Conservation (phyloP, 1,140 invertebrate species). For the Heliothis virescens region DNA sequence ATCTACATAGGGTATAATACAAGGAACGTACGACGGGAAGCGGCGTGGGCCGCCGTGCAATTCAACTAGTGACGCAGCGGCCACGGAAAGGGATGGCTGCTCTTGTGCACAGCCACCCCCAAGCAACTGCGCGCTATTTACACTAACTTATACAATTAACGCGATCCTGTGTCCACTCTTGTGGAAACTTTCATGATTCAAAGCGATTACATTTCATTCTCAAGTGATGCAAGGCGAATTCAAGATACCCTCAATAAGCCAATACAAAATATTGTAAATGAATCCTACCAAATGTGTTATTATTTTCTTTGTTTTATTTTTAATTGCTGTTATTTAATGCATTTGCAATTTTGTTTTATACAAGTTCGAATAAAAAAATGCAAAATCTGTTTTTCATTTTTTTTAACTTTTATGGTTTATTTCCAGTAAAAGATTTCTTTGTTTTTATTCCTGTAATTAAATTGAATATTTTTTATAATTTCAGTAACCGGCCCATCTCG, state of each 20-base stretch:
- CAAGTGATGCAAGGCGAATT: slow-evolving; percentile 24
- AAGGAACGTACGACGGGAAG: background rate
- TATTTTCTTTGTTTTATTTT: background rate
- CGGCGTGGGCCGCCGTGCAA: background rate
- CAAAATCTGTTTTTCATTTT: too few relatives aligned
- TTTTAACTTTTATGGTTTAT: too few relatives aligned
- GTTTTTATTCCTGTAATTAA: too few relatives aligned
- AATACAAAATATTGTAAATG: slow-evolving; percentile 14
- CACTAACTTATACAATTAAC: background rate
- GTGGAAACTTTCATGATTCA: background rate
- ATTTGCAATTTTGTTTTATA: too few relatives aligned
- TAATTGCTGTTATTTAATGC: background rate
- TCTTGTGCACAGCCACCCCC: background rate
- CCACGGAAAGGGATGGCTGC: background rate
- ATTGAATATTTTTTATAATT: too few relatives aligned
- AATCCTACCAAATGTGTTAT: background rate
- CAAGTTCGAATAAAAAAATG: too few relatives aligned
- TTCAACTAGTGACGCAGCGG: background rate
- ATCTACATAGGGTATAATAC: too few relatives aligned
- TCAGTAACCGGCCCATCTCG: too few relatives aligned
- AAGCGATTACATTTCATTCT: background rate
- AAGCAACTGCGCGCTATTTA: background rate
- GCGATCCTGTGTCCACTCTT: background rate
- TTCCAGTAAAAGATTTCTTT: too few relatives aligned
- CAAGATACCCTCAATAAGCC: background rate